Percentiles rank a stretch among this genome's conserved stretches.
Conservation (phyloP, 2,113 vertebrate genomes). For the Gadus chalcogrammus region DNA sequence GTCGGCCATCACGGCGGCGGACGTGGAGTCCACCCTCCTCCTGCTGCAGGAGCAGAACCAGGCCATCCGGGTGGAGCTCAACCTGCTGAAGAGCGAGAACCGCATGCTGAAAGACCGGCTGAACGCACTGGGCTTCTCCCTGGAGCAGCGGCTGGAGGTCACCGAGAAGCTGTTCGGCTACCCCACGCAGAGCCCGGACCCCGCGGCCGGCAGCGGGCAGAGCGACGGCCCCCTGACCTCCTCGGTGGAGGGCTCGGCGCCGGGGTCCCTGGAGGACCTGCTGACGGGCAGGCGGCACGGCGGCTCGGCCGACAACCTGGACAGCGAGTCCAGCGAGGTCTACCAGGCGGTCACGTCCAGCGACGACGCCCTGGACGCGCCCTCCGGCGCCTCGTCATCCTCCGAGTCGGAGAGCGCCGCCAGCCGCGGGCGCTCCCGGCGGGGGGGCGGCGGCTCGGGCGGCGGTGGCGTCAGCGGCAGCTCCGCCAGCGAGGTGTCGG, state of each 20-base stretch:
- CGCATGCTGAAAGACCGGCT: slow-evolving; percentile 92
- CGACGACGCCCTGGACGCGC: slow-evolving; percentile 89
- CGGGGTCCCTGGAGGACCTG: slow-evolving; percentile 90
- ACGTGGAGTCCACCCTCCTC: slow-evolving; percentile 84
- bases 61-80: slow-evolving; percentile 86
- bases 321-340: slow-evolving; percentile 93
- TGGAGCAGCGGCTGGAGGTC: slow-evolving; percentile 86
- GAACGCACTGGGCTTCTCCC: slow-evolving; percentile 90
- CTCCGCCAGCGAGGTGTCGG: slow-evolving; percentile 82
- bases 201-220: slow-evolving; percentile 73
- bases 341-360: slow-evolving; percentile 93
- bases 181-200: slow-evolving; percentile 83
- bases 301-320: slow-evolving; percentile 89
- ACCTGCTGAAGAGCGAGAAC: slow-evolving; percentile 91
- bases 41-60: slow-evolving; percentile 90
- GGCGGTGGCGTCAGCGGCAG: slow-evolving; percentile 75
- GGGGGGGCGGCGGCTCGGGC: slow-evolving; percentile 73
- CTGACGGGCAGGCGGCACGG: slow-evolving; percentile 86
- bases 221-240: slow-evolving; percentile 85
- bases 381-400: slow-evolving; percentile 83
- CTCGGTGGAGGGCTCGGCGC: slow-evolving; percentile 90
- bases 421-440: slow-evolving; percentile 81
- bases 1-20: slow-evolving; percentile 75
- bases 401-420: slow-evolving; percentile 86
- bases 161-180: slow-evolving; percentile 87